Conservation (phyloP, 2,113 vertebrate species). For the Hassar affinis region DNA sequence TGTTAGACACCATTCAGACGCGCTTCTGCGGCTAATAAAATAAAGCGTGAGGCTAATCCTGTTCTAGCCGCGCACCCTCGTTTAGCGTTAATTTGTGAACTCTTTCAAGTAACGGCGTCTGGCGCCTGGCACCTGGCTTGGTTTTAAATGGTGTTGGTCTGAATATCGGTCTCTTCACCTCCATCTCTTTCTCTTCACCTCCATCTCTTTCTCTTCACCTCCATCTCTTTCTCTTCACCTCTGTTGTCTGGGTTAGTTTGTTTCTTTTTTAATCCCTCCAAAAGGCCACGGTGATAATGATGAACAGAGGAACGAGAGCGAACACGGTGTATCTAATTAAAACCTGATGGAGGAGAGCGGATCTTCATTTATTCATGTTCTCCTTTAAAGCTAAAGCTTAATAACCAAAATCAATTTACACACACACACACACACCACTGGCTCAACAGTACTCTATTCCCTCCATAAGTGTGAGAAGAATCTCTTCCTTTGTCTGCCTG, state of each 20-base stretch:
- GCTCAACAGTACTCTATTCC: background rate
- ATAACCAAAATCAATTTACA: constrained; percentile 57
- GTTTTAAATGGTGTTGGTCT: background rate
- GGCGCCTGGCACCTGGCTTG: no score
- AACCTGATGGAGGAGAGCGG: constrained; percentile 55
- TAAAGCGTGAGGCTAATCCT: background rate
- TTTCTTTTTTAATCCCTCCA: constrained; percentile 1
- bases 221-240: background rate
- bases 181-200: no score
- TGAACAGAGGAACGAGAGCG: constrained; percentile 49
- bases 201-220: background rate
- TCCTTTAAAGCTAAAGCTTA: constrained; percentile 40
- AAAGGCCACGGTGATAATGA: constrained; percentile 50
- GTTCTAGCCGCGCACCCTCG: background rate
- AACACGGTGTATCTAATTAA: constrained; percentile 67
- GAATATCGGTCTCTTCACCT: background rate
- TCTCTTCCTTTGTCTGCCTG: no score
- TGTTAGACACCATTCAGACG: background rate
- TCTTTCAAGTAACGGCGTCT: background rate
- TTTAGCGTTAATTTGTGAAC: constrained; percentile 3
- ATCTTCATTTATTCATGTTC: constrained; percentile 61
- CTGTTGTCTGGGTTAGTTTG: background rate
- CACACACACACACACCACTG: background rate
- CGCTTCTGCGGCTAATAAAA: background rate
- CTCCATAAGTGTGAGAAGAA: background rate